A percentile compares a stretch with the other conserved stretches of the same genome.
Evolutionary conservation across 2,797 vertebrate species (phyloP).

Genomic region (Falco naumanni): DNA sequence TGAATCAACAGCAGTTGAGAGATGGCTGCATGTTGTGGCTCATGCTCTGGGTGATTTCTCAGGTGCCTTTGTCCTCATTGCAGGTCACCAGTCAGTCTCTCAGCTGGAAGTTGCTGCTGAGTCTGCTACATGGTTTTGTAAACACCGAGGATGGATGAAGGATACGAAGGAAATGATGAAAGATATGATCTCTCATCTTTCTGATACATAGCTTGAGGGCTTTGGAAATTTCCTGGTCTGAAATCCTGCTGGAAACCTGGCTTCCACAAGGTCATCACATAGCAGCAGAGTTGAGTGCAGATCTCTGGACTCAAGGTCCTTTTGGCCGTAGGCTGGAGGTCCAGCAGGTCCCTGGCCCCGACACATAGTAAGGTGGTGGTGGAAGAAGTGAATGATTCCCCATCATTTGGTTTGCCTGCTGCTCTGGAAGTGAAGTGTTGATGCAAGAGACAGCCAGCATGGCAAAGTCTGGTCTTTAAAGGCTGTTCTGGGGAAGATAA

Average conservation of each 20-base stretch:
- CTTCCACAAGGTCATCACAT: accelerated
- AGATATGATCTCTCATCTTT: not conserved
- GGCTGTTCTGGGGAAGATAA: not conserved
- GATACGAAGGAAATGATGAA: not conserved
- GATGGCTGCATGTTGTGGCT: not conserved
- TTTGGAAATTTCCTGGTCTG: not conserved
- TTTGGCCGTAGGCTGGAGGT: not conserved
- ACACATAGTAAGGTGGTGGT: not conserved
- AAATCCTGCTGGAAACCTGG: not conserved
- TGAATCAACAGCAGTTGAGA: not conserved
- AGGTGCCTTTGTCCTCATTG: not conserved
- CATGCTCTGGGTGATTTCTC: not conserved
- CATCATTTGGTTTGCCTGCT: not conserved
- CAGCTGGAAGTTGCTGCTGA: not conserved
- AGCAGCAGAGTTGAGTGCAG: not conserved
- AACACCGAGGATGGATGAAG: not conserved
- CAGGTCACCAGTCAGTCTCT: not conserved
- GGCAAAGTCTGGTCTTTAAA: not conserved
- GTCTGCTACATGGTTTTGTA: not conserved
- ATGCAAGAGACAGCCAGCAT: not conserved
- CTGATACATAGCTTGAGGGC: not conserved
- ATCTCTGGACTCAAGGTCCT: not conserved
- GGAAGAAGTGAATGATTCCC: not conserved
- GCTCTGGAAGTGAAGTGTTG: not conserved
- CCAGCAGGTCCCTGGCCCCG: not conserved